Percentiles rank a stretch among this genome's conserved stretches.
Evolutionary conservation across 1,140 invertebrate species (phyloP).

Genomic region (Drosophila truncata): DNA sequence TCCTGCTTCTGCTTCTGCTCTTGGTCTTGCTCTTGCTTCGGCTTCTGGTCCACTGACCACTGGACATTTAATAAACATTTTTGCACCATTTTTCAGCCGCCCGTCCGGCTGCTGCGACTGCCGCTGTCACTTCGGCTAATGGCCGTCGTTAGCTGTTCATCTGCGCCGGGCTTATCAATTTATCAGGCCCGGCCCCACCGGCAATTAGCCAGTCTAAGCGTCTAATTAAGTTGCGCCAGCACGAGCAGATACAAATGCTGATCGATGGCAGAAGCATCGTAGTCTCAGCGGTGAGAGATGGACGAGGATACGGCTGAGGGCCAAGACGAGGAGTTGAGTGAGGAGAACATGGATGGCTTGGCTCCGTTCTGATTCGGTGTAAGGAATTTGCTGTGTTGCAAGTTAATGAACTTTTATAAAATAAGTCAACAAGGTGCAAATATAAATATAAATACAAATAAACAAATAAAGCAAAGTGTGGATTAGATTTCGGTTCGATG

Average conservation of each 20-base stretch:
- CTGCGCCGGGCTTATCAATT: conserved; percentile 76
- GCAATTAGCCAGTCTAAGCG: conserved; percentile 77
- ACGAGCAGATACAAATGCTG: conserved; percentile 65
- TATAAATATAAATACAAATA: conserved; percentile 7
- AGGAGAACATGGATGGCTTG: conserved; percentile 9
- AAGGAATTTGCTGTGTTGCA: not conserved
- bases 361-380: not conserved
- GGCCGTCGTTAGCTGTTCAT: conserved; percentile 81
- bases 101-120: conserved; percentile 42
- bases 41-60: conserved; percentile 39
- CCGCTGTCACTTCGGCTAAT: conserved; percentile 62
- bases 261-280: conserved; percentile 52
- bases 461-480: not conserved
- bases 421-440: not conserved
- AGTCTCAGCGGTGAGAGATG: conserved; percentile 3
- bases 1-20: not conserved
- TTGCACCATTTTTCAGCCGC: conserved; percentile 72
- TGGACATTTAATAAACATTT: conserved; percentile 80
- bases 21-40: not conserved
- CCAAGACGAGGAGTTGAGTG: not conserved
- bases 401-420: not conserved
- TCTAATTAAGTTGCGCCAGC: conserved; percentile 79
- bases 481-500: conserved; percentile 3
- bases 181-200: conserved; percentile 53
- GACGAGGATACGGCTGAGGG: not conserved